Conservation (phyloP, 2,797 vertebrate genomes). For the Avahi laniger region DNA sequence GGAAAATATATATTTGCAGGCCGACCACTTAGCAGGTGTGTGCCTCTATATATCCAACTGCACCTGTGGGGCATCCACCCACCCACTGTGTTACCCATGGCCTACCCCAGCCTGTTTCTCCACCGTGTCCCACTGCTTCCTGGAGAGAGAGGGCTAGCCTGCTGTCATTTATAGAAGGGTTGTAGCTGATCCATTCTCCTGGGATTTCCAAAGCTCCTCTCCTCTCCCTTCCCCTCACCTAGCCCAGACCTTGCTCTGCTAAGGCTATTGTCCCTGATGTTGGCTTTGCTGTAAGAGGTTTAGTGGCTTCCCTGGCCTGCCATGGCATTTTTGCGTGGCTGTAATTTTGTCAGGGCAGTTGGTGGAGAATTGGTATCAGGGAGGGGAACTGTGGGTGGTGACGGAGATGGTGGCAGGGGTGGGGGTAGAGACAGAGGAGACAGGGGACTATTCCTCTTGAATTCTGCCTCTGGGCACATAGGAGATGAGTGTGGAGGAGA, state of each 20-base stretch:
- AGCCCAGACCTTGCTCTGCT: neutral
- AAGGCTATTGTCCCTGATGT: neutral
- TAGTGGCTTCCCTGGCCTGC: neutral
- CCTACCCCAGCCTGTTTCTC: neutral
- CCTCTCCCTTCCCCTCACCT: neutral
- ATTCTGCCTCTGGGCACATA: neutral
- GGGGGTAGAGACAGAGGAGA: neutral
- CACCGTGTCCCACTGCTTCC: neutral
- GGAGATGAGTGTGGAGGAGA: neutral
- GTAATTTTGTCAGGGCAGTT: neutral
- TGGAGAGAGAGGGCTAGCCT: neutral
- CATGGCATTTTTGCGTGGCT: neutral
- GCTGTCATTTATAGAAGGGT: neutral
- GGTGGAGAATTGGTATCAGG: neutral
- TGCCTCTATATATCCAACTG: neutral
- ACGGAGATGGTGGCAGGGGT: neutral
- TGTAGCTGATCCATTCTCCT: neutral
- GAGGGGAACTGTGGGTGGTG: neutral
- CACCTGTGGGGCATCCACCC: neutral
- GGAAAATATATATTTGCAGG: neutral
- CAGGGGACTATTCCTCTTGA: neutral
- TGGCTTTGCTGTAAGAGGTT: neutral
- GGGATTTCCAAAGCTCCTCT: neutral
- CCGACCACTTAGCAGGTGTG: neutral
- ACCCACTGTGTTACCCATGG: neutral